phyloP scores from a whole-genome alignment of 2,797 vertebrate genomes.

The Netta rufina region DNA sequence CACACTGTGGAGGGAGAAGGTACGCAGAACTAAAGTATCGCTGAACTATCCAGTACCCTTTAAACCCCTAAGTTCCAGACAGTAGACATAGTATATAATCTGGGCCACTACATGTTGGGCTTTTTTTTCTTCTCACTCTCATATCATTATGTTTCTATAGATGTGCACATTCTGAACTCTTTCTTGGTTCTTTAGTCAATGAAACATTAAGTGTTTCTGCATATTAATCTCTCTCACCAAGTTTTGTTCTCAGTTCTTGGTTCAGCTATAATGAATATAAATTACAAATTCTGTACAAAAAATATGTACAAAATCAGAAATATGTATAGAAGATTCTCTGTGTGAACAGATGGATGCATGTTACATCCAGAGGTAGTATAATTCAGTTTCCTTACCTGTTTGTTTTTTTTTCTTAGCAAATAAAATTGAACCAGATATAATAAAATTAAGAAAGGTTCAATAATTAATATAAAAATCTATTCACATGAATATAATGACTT shows the following conservation, averaged over 20 bases:
- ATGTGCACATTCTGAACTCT: background rate
- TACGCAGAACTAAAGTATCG: background rate
- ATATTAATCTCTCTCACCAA: background rate
- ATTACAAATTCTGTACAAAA: background rate
- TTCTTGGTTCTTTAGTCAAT: background rate
- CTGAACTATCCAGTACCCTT: too few species aligned
- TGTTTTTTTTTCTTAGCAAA: background rate
- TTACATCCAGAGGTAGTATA: background rate
- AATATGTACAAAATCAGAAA: background rate
- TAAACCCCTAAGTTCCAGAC: background rate
- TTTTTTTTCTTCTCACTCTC: background rate
- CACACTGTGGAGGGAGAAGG: background rate
- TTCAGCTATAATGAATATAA: background rate
- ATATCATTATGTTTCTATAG: background rate
- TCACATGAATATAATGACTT: slow-evolving; percentile 8
- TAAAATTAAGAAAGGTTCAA: slow-evolving; percentile 7
- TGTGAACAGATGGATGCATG: background rate
- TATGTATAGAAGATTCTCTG: background rate
- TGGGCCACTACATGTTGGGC: background rate
- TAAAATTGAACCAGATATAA: background rate
- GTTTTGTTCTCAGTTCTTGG: background rate
- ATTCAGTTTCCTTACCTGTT: background rate
- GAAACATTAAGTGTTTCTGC: background rate
- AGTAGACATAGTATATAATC: background rate
- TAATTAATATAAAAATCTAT: slow-evolving; percentile 14